phyloP scores from a whole-genome alignment of 2,888 invertebrate species.

The Oscheius sp. region DNA sequence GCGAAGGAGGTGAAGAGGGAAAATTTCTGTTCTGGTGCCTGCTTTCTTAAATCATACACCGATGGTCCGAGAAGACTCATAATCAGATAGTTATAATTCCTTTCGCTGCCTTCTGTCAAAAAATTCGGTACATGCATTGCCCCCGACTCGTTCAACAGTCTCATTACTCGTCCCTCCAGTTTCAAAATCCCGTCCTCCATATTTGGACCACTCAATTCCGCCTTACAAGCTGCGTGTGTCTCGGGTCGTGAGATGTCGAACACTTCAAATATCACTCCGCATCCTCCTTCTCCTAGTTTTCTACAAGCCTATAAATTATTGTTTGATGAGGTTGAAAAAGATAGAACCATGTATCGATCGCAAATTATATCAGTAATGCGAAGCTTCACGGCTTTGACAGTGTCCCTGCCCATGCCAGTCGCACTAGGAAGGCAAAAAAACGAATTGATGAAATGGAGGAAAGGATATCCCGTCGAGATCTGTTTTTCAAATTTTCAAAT shows the following conservation, averaged over 20 bases:
- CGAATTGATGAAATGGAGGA: background rate
- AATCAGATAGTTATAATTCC: conserved; percentile 43
- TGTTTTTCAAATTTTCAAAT: too few species aligned
- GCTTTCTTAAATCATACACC: conserved; percentile 35
- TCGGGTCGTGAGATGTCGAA: conserved; percentile 36
- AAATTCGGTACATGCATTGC: conserved; percentile 35
- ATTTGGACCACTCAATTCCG: conserved; percentile 39
- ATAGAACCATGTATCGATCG: conserved; percentile 38
- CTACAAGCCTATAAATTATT: conserved; percentile 34
- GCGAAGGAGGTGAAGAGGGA: conserved; percentile 37
- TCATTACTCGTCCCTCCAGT: conserved; percentile 42
- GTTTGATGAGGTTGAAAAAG: background rate
- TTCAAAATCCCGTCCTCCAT: conserved; percentile 44
- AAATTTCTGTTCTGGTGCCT: conserved; percentile 38
- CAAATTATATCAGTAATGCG: conserved; percentile 40
- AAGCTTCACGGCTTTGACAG: conserved; percentile 31
- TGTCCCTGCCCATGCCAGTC: conserved; percentile 18
- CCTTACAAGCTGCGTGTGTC: conserved; percentile 40
- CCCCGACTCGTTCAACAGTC: conserved; percentile 35
- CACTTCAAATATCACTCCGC: conserved; percentile 49
- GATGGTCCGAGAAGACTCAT: conserved; percentile 51
- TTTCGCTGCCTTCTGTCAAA: conserved; percentile 36
- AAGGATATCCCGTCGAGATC: background rate
- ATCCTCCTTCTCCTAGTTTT: conserved; percentile 49
- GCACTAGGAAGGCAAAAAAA: background rate